Evolutionary conservation across 2,113 vertebrate species (phyloP).

Genomic region (Copsychus sechellarum): DNA sequence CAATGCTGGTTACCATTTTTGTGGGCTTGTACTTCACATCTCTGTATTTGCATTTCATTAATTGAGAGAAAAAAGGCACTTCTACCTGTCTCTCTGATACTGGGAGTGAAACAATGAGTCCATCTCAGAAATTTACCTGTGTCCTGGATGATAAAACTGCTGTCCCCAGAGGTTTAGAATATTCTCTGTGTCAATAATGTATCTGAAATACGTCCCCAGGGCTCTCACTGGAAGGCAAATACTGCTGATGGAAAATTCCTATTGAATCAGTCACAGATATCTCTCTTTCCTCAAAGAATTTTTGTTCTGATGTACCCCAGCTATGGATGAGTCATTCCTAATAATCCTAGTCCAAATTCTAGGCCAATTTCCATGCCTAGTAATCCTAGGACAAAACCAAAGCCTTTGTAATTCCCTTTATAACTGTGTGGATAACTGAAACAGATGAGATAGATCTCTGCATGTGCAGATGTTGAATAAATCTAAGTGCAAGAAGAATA

Average conservation of each 20-base stretch:
- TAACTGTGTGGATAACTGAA: not conserved
- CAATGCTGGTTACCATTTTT: not conserved
- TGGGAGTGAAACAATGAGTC: fast-evolving
- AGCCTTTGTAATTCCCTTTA: not conserved
- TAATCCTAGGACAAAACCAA: not conserved
- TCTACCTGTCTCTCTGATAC: not conserved
- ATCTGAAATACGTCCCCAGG: not conserved
- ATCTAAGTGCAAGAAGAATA: not conserved
- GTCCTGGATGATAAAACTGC: not conserved
- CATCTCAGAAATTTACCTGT: not conserved
- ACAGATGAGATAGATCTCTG: not conserved
- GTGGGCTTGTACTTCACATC: not conserved
- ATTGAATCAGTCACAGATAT: fast-evolving
- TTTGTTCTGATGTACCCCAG: not conserved
- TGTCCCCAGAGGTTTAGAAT: not conserved
- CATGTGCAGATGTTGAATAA: not conserved
- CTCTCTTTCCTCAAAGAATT: not conserved
- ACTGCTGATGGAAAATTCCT: not conserved
- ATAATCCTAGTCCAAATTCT: not conserved
- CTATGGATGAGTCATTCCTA: not conserved
- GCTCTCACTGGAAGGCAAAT: not conserved
- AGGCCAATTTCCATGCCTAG: not conserved
- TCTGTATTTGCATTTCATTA: not conserved
- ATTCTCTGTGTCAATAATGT: not conserved
- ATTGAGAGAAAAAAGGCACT: not conserved